Percentiles rank a stretch among this genome's conserved stretches.
phyloP scores from a whole-genome alignment of 35 echinoderm and acorn worm genomes.

The Strongylocentrotus purpuratus region DNA sequence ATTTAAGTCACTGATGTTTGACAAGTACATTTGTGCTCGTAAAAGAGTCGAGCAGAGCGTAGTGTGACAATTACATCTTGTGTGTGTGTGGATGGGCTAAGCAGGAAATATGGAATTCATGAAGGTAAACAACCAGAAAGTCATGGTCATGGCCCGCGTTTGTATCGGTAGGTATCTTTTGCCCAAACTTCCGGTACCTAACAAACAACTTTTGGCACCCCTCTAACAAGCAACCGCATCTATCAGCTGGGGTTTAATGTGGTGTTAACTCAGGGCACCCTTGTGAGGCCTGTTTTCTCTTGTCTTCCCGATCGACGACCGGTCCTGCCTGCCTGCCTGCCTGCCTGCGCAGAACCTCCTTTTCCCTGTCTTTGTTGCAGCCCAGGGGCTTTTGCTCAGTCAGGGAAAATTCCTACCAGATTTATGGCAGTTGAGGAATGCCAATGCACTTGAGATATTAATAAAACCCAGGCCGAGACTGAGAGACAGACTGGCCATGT shows the following conservation, averaged over 20 bases:
- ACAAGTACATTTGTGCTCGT: neutral
- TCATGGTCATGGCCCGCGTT: constrained; percentile 51
- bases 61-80: constrained; percentile 10
- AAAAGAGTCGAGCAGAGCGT: neutral
- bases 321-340: neutral
- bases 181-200: constrained; percentile 17
- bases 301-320: neutral
- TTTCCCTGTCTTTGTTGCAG: neutral
- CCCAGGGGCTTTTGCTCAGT: constrained; percentile 50
- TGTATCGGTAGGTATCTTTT: constrained; percentile 41
- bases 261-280: constrained; percentile 11
- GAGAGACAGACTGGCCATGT: constrained; percentile 5
- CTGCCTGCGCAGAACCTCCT: neutral
- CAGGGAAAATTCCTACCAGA: constrained; percentile 45
- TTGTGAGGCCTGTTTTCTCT: constrained; percentile 8
- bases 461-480: constrained; percentile 14
- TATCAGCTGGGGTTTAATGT: constrained; percentile 47
- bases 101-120: constrained; percentile 21
- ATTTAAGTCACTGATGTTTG: neutral
- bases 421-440: constrained; percentile 49
- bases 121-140: constrained; percentile 39
- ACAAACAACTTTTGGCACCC: constrained; percentile 45
- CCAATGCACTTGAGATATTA: neutral
- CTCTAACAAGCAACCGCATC: neutral
- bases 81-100: constrained; percentile 1